Percentiles rank a stretch among this genome's conserved stretches.
These are phyloP conservation scores for Alectura lathami DNA, from an alignment of 2,113 vertebrate genomes.

Conservation along the genomic window DNA sequence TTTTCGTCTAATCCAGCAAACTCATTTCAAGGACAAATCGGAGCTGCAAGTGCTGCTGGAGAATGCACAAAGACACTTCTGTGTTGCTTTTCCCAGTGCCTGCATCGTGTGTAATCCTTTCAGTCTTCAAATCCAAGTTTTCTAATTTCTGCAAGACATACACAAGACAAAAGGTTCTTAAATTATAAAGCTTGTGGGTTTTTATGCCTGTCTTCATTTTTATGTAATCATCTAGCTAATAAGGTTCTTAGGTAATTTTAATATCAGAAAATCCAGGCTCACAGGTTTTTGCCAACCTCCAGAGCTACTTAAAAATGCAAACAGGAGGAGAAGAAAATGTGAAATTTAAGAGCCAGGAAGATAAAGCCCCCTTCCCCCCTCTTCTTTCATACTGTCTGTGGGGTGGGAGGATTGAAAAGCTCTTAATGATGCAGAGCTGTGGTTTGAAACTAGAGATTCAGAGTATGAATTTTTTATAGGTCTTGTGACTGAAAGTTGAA, in stretches of 20 bases:
- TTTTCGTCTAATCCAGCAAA: background rate
- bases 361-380: background rate
- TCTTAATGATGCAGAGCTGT: slow-evolving; percentile 39
- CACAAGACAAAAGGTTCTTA: background rate
- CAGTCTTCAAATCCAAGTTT: background rate
- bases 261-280: background rate
- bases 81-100: background rate
- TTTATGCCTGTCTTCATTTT: background rate
- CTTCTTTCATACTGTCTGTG: background rate
- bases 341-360: background rate
- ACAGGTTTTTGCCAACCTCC: background rate
- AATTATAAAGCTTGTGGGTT: background rate
- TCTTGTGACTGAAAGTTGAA: slow-evolving; percentile 58
- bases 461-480: slow-evolving; percentile 67
- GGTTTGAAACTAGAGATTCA: slow-evolving; percentile 63
- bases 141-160: background rate
- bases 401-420: slow-evolving; percentile 46
- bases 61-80: background rate
- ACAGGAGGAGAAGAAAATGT: background rate
- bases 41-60: background rate
- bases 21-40: background rate
- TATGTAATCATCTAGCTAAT: background rate
- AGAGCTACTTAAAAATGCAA: background rate
- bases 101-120: background rate
- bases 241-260: background rate